Evolutionary conservation across 2,797 vertebrate species (phyloP).

Genomic region (Sebastes taczanowskii): DNA sequence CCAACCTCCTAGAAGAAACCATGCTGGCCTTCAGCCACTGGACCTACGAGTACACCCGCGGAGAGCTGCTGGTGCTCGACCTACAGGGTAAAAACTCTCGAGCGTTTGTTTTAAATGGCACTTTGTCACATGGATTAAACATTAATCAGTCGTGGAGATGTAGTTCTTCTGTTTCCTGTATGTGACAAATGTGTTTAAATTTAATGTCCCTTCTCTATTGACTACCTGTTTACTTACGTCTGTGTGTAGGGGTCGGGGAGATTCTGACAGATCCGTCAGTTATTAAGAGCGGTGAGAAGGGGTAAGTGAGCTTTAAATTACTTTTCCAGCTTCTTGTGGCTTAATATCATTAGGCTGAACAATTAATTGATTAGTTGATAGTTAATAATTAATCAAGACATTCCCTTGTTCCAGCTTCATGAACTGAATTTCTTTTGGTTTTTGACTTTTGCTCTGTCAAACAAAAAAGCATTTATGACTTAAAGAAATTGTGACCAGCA

Average conservation of each 20-base stretch:
- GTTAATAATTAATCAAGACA: background rate
- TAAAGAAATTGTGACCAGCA: background rate
- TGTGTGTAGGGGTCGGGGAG: slow-evolving; percentile 91
- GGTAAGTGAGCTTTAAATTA: slow-evolving; percentile 76
- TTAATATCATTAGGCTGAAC: background rate
- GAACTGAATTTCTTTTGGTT: background rate
- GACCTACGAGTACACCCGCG: slow-evolving; percentile 96
- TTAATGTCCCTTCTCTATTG: background rate
- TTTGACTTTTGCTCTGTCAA: background rate
- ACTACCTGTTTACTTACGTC: background rate
- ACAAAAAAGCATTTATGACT: background rate
- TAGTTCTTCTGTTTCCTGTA: background rate
- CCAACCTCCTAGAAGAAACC: slow-evolving; percentile 96
- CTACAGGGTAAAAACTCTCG: slow-evolving; percentile 88
- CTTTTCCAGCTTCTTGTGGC: background rate
- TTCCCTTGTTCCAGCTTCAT: background rate
- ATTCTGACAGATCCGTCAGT: slow-evolving; percentile 98
- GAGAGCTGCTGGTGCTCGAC: slow-evolving; percentile 94
- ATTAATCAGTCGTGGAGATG: background rate
- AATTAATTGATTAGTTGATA: background rate
- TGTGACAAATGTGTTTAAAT: background rate
- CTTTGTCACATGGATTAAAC: background rate
- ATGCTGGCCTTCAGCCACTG: slow-evolving; percentile 99
- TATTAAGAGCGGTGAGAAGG: slow-evolving; percentile 98
- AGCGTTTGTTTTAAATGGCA: background rate